Evolutionary conservation across 1,140 invertebrate genomes (phyloP), one percentile per base, ranked within the genome.

Genomic region (Phocides pigmalion): DNA sequence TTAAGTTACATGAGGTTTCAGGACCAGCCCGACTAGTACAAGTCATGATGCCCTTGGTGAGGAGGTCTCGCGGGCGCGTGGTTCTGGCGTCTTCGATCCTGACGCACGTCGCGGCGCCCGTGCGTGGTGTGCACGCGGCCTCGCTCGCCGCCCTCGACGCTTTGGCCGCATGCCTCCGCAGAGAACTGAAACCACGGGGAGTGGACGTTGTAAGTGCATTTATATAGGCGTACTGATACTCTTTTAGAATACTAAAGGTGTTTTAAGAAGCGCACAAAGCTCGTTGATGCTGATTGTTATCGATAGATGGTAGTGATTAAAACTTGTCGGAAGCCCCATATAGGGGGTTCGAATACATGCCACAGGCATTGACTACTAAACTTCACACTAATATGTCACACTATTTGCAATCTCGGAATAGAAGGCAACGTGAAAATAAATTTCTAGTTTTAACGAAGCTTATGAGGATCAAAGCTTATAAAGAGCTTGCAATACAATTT

Each of bases 91-190:
- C 94, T 11, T 95, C 94, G 0, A 95, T 95, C 65, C 86, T 97
- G 72, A 96, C 96, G 64, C 94, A 95, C 53, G 95, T 97, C 14
- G 94, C 96, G 0, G 94, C 95, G 12, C 95, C 96, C 0, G 94
- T 96, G 25, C 92, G 95, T 58, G 96, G 96, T 14, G 94, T 97
- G 59, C 97, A 98, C 82, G 95, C 95, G 68, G 95, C 96, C 51
- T 94, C 93, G 12, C 89, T 95, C 78, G 95, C 95, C 65, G 97
- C 95, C 0, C 89, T 98, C 0, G 96, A 97, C 80, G 95, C 96
- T 1, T 95, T 97, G 81, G 95, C 95, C 17, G 94, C 95, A 42
- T 97, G 96, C 75, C 91, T 98, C 17, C 93, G 97, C 50, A 92
- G 96, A 66, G 97, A 98, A 90, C 95, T 98, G 91, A 94, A 95